A percentile compares a stretch with the other conserved stretches of the same genome.
These are phyloP conservation scores for Tachystola acroxantha DNA, from an alignment of 2,888 invertebrate genomes.

Conservation along the genomic window DNA sequence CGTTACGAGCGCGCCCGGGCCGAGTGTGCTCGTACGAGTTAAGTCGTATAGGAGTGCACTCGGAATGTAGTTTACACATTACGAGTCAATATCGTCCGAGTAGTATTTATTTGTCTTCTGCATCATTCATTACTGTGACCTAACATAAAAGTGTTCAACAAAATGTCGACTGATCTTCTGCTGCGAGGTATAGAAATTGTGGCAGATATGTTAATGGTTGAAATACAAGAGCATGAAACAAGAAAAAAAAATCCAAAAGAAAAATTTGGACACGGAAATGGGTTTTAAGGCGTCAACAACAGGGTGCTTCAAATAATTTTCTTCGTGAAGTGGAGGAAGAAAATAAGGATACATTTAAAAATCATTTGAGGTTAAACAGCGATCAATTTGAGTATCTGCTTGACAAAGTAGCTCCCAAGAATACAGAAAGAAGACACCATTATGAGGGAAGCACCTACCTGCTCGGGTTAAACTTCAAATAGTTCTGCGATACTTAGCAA, in stretches of 20 bases:
- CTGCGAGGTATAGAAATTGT: too few species aligned
- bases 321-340: neutral
- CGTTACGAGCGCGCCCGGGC: neutral
- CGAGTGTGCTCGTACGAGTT: neutral
- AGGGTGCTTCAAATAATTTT: constrained; percentile 1
- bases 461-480: constrained; percentile 2
- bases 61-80: too few species aligned
- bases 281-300: too few species aligned
- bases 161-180: too few species aligned
- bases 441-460: constrained; percentile 3
- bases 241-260: neutral
- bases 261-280: neutral
- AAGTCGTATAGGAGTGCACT: neutral
- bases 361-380: neutral
- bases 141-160: neutral
- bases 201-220: too few species aligned
- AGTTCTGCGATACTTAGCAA: constrained; percentile 11
- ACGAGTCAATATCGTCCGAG: neutral
- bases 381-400: neutral
- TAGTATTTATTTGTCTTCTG: too few species aligned
- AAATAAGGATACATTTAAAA: neutral
- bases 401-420: neutral
- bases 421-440: neutral
- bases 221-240: too few species aligned
- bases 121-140: too few species aligned